Base-by-base conservation (phyloP, 2,888 invertebrate genomes). In the Andrena marginata region DNA sequence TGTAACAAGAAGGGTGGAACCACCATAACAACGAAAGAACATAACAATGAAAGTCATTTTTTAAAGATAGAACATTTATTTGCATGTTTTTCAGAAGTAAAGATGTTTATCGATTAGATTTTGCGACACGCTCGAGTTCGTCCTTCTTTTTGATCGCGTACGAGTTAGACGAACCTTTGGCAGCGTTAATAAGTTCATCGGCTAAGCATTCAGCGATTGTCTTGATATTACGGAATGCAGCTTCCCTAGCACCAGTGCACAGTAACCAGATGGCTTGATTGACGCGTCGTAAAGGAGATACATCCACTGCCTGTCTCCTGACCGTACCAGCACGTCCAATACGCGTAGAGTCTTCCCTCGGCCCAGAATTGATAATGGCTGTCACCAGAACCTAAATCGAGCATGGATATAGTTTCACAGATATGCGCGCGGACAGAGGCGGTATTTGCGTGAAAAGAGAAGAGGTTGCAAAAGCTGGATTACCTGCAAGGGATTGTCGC, bases 71-170 rank as follows among this genome's bases (percentile, higher is more conserved):
- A 89, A 74, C 67, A 63, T 87, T 87, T 85, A 85, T 89, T 88
- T 86, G 72, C 84, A 74, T 76, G 56, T 76, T 80, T 80, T 60
- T 80, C 64, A 77, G 67, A 68, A 70, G 62, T 67, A 29, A 71
- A 77, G 72, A 65, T 77, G 91, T 94, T 98, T 99, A 99, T 98
- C 99, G 98, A 97, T 99, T 99, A 95, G 99, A 99, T 95, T 99
- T 99, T 94, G 99, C 99, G 91, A 99, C 99, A 96, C 99, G 98
- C 95, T 99, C 99, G 95, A 99, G 96, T 96, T 99, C 99, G 95
- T 99, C 99, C 95, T 99, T 99, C 96, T 99, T 99, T 96, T 99
- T 99, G 95, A 99, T 99, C 90, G 99, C 99, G 93, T 99, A 99
- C 54, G 99, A 99, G 96, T 99, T 99, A 85, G 99, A 99, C 85